Conservation (phyloP, 2,888 invertebrate genomes). For the Chaitophorus viminalis region DNA sequence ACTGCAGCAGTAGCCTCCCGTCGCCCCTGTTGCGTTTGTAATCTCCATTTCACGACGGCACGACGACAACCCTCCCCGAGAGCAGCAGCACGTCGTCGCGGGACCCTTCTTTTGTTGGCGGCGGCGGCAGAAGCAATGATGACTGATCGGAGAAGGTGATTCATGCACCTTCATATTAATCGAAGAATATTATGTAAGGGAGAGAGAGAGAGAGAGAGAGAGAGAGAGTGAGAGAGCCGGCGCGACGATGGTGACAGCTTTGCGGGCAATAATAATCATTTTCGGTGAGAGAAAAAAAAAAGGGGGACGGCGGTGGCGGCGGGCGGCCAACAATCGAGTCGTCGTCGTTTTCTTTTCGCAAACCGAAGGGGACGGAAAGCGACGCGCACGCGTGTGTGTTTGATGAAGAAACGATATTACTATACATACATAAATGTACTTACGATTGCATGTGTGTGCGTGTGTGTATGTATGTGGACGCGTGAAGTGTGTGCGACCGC, state of each 20-base stretch:
- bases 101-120: slow-evolving; percentile 50
- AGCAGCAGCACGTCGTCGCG: slow-evolving; percentile 4
- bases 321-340: slow-evolving; percentile 31
- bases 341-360: slow-evolving; percentile 46
- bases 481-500: neutral
- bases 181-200: slow-evolving; percentile 53
- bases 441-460: no score
- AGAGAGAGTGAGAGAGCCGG: neutral
- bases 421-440: no score
- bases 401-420: slow-evolving; percentile 55
- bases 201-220: neutral
- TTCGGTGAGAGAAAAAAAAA: neutral
- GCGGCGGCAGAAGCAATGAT: slow-evolving; percentile 29
- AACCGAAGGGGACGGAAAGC: slow-evolving; percentile 25
- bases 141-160: slow-evolving; percentile 61
- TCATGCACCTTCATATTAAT: slow-evolving; percentile 59
- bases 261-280: slow-evolving; percentile 61
- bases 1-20: neutral
- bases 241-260: slow-evolving; percentile 57
- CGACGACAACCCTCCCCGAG: slow-evolving; percentile 27
- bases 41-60: slow-evolving; percentile 47
- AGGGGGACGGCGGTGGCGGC: slow-evolving; percentile 3
- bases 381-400: neutral
- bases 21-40: slow-evolving; percentile 39
- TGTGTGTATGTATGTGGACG: neutral